These are phyloP conservation scores for Chaetodon trifasciatus DNA, from an alignment of 2,797 vertebrate species.

Conservation along the genomic window DNA sequence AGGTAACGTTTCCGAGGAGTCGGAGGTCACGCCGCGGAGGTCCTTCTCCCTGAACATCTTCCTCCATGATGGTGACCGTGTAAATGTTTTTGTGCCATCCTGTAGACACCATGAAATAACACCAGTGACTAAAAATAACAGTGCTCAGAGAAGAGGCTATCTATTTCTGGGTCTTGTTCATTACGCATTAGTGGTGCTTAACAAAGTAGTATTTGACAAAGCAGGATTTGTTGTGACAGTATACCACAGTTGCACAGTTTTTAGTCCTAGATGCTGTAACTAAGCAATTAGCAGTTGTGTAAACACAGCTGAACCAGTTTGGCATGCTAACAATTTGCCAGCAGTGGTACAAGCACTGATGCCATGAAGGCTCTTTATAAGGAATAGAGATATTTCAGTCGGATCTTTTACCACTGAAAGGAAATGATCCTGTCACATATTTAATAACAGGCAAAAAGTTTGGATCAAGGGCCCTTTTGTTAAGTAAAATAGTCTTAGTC, in stretches of 20 bases:
- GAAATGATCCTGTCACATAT: conserved; percentile 3
- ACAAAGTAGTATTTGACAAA: conserved; percentile 56
- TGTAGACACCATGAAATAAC: conserved; percentile 57
- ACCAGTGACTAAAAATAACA: conserved; percentile 34
- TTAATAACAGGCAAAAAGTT: conserved; percentile 33
- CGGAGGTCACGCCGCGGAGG: conserved; percentile 92
- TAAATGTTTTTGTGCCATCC: conserved; percentile 94
- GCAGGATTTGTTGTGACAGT: conserved; percentile 56
- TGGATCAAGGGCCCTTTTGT: conserved; percentile 27
- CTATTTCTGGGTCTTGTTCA: conserved; percentile 33
- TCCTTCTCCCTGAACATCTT: conserved; percentile 97
- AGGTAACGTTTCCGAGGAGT: conserved; percentile 93
- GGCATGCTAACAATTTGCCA: conserved; percentile 43
- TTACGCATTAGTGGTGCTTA: conserved; percentile 39
- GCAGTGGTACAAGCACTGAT: conserved; percentile 31
- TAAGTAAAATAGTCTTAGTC: conserved; percentile 24
- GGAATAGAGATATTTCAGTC: conserved; percentile 8
- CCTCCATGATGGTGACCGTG: conserved; percentile 94
- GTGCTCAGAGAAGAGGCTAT: conserved; percentile 1
- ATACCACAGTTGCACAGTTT: conserved; percentile 50
- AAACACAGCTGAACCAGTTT: conserved; percentile 75
- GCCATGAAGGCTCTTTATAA: conserved; percentile 39
- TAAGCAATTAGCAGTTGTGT: conserved; percentile 66
- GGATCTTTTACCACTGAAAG: conserved; percentile 26
- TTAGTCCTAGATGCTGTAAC: conserved; percentile 60